Evolutionary conservation across 1,140 invertebrate genomes (phyloP), one percentile per base, ranked within the genome.

Genomic region (Drosophila busckii): DNA sequence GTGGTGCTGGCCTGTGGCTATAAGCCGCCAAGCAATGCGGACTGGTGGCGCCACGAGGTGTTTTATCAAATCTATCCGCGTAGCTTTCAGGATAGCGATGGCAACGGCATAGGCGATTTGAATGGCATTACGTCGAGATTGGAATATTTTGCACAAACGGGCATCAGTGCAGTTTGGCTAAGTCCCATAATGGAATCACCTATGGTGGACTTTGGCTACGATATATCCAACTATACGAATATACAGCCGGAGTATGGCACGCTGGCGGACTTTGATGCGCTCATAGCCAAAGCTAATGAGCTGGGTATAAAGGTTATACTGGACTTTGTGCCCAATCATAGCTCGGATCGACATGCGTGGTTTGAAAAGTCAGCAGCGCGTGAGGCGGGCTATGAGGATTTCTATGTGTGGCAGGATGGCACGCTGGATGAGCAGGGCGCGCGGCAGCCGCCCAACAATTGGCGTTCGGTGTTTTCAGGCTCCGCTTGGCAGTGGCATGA

Each of bases 161-260:
- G 89, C 6, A 83, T 92, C n/a, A 88, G 89, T 4, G 89, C 89
- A 0, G 88, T 91, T 71, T 94, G 93, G 91, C 61, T 96, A 0
- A 93, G 92, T 20, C 92, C 93, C 2, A 91, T 95, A 42, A 94
- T 90, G 56, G 88, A 90, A 56, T 92, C 91, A 1, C 91, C 92
- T 1, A 91, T 92, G 89, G 89, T 89, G 8, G 91, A 93, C 68
- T 90, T 91, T 65, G 92, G 92, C 8, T 93, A 93, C 50, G 93
- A 93, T 53, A 90, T 94, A 31, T 87, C 90, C 1, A 90, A 93
- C 70, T 93, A 92, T 50, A 91, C 94, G 65, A 88, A 90, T 4
- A 90, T 97, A 29, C 90, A 95, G 62, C 88, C 90, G 0, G 88
- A 91, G 44, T 93, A 93, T 54, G 95, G 95, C 2, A 92, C 90